Evolutionary conservation across 2,113 vertebrate species (phyloP), one percentile per base, ranked within the genome.

Genomic region (Ovis aries): DNA sequence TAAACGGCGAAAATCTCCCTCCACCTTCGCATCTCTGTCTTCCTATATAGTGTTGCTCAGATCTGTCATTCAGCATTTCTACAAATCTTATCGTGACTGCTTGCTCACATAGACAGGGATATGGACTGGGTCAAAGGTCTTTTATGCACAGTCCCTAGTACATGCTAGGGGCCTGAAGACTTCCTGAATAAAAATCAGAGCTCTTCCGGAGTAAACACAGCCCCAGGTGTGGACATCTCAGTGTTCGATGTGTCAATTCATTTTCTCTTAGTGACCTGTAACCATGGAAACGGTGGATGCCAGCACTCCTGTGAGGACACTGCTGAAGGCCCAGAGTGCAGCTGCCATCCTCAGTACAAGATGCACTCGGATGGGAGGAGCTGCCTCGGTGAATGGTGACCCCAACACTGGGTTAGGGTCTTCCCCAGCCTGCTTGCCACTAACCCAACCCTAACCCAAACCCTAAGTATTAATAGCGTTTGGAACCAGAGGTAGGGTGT

Each of bases 241-340:
- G 96, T 98, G 95, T 93, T 71, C 84, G 82, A 52, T 62, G 36
- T 95, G 90, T 91, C 14, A 90, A 0, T 55, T 2, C 89, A 6
- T 93, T 98, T 98, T 98, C 84, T 96, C 97, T 87, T 82, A 99
- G 99, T 99, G 97, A 99, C 99, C 0, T 99, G 99, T 98, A 99
- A 99, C 99, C 99, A 99, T 81, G 99, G 99, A 57, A 99, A 99
- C 0, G 99, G 99, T 81, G 99, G 99, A 94, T 99, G 99, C 98
- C 99, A 99, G 98, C 99, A 99, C 98, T 99, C 98, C 5, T 99
- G 99, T 74, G 99, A 99, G 80, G 99, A 99, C 98, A 99, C 99
- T 0, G 99, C 99, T 67, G 98, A 98, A 0, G 99, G 99, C 27
- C 99, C 99, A 0, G 92, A 99, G 81, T 99, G 99, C 98, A 99